Conservation (phyloP, 2,888 invertebrate species). For the Hecatera dysodea region DNA sequence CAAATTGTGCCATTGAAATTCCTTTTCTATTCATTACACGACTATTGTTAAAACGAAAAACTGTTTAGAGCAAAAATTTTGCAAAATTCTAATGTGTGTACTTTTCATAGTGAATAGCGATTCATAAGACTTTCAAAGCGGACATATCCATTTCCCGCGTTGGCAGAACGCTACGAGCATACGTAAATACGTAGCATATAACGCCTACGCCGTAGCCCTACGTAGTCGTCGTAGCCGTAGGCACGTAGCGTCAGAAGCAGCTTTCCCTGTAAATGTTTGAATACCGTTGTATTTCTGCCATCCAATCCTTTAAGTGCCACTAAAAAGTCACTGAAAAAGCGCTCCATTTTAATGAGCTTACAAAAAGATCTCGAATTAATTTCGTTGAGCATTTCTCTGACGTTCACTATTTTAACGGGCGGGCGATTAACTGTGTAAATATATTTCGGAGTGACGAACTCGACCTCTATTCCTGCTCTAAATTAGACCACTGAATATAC, state of each 20-base stretch:
- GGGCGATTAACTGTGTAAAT: conserved; percentile 51
- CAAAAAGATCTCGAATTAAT: conserved; percentile 37
- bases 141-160: conserved; percentile 47
- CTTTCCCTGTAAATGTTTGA: conserved; percentile 50
- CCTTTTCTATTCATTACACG: conserved; percentile 21
- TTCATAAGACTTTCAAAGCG: conserved; percentile 51
- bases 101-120: conserved; percentile 9
- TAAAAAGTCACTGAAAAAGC: conserved; percentile 58
- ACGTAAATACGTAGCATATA: conserved; percentile 67
- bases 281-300: conserved; percentile 50
- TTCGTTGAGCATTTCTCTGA: conserved; percentile 35
- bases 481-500: conserved; percentile 46
- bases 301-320: conserved; percentile 65
- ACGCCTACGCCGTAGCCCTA: conserved; percentile 66
- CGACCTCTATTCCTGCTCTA: conserved; percentile 38
- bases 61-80: conserved; percentile 2
- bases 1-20: conserved; percentile 21
- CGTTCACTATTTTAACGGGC: conserved; percentile 29
- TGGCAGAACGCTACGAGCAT: conserved; percentile 58
- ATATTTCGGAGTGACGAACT: conserved; percentile 36
- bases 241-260: conserved; percentile 60
- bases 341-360: conserved; percentile 53
- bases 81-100: neutral
- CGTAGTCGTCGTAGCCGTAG: conserved; percentile 46
- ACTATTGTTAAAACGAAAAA: conserved; percentile 17